Evolutionary conservation across 1,140 invertebrate species (phyloP).

Genomic region (Neelides sp.): DNA sequence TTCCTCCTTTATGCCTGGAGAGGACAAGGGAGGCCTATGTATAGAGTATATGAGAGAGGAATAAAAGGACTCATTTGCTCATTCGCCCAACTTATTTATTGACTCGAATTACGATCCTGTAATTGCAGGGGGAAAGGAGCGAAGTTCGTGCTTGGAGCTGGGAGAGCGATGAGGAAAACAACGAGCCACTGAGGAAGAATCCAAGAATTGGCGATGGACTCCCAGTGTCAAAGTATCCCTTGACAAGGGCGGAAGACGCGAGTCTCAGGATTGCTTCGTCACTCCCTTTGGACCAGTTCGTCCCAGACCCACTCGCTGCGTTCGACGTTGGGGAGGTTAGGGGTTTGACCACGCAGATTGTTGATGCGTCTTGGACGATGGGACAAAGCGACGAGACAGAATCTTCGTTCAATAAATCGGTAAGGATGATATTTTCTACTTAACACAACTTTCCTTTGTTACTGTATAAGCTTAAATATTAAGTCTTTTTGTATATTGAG

Average conservation of each 20-base stretch:
- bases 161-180: constrained; percentile 26
- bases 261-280: no score
- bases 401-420: constrained; percentile 25
- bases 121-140: constrained; percentile 15
- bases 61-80: no score
- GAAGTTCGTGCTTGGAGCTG: constrained; percentile 8
- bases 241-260: no score
- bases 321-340: no score
- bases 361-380: constrained; percentile 21
- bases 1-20: no score
- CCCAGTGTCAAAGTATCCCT: no score
- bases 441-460: not conserved
- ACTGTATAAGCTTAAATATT: not conserved
- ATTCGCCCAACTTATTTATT: no score
- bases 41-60: no score
- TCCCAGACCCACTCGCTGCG: no score
- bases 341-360: not conserved
- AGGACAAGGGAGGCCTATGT: no score
- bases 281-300: no score
- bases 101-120: not conserved
- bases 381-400: constrained; percentile 29
- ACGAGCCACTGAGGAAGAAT: constrained; percentile 27
- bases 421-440: constrained; percentile 4
- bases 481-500: no score
- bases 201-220: constrained; percentile 22